Evolutionary conservation across 2,797 vertebrate species (phyloP), one percentile per base, ranked within the genome.

Genomic region (Gambusia yucatana): DNA sequence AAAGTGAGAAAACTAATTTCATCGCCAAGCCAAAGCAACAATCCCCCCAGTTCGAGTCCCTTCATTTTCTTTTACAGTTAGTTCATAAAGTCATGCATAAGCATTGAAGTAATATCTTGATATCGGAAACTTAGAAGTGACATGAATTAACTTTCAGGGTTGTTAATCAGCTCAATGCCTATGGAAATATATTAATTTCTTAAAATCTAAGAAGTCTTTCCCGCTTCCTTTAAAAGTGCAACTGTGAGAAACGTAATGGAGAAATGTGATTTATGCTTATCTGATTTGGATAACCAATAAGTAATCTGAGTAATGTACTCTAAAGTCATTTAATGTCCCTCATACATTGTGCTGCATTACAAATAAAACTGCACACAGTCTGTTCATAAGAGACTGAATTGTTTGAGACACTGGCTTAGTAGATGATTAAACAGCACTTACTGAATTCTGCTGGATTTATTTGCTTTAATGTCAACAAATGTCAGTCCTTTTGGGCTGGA

Each of bases 371-470:
- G 70, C 20, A 46, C 0, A 22, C 6, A 0, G 39, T 30, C 70
- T 69, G 77, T 75, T 81, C 44, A 75, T 77, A 52, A 73, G 73
- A 75, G 63, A 67, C 25, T 84, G 63, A 55, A 84, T 78, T 75
- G 13, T 69, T 73, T 81, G 84, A 88, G 86, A 81, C 83, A 82
- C 73, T 78, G 74, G 73, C 77, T 85, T 72, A 41, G 79, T 86
- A 80, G 84, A 87, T 84, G 80, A 77, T 75, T 73, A 67, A 48
- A 70, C 72, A 80, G 80, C 73, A 70, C 82, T 89, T 76, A 46
- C 72, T 73, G 76, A 76, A 85, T 78, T 83, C 50, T 77, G 82
- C 44, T 73, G 80, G 84, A 82, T 84, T 83, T 73, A 80, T 75
- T 72, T 4, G 39, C 72, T 78, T 81, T 65, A 77, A 75, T 84